Conservation (phyloP, 1,140 invertebrate genomes). For the Amyelois transitella region DNA sequence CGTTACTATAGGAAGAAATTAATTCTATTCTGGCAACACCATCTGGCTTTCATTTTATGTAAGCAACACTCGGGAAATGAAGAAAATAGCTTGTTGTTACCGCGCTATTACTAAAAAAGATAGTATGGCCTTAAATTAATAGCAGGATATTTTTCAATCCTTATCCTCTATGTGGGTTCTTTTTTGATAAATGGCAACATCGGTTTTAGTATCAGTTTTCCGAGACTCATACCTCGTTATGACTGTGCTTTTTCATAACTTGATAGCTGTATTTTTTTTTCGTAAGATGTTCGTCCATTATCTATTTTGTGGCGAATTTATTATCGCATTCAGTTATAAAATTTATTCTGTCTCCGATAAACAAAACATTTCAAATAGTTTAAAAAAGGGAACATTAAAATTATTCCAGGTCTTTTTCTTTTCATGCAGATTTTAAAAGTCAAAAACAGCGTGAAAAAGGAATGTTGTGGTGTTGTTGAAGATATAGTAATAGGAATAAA, state of each 20-base stretch:
- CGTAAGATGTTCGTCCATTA: no score
- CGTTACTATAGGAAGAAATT: background rate
- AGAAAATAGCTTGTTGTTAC: background rate
- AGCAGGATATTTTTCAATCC: constrained; percentile 3
- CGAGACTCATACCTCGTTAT: background rate
- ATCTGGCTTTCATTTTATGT: constrained; percentile 1
- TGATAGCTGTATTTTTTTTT: background rate
- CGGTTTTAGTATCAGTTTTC: background rate
- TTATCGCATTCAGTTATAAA: no score
- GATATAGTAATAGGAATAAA: no score
- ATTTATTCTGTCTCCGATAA: no score
- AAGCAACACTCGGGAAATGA: background rate
- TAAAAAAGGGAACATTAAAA: no score
- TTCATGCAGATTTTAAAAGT: no score
- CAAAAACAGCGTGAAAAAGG: no score
- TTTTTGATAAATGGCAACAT: background rate
- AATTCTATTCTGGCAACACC: constrained; percentile 1
- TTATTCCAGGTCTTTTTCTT: no score
- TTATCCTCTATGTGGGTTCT: constrained; percentile 1
- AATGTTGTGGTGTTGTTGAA: no score
- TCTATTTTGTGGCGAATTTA: no score
- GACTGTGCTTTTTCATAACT: background rate
- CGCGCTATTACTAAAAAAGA: background rate
- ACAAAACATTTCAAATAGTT: no score
- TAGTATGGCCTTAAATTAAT: constrained; percentile 4